phyloP scores from a whole-genome alignment of 1,140 invertebrate genomes.

The Dufourea novaeangliae region DNA sequence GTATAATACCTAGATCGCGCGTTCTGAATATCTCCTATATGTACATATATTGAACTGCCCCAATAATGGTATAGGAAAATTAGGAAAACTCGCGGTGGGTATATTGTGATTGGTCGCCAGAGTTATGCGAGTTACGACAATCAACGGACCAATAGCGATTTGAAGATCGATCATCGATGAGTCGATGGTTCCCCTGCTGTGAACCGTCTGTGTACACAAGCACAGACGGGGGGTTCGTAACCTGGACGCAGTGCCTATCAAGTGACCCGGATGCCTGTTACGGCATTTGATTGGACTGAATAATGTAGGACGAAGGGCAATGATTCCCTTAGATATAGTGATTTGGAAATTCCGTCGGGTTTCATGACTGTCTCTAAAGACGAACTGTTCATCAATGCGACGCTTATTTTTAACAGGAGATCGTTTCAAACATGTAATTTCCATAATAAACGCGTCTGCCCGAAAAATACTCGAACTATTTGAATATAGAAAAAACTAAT shows the following conservation, averaged over 20 bases:
- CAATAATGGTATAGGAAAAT: too few relatives aligned
- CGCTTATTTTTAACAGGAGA: too few relatives aligned
- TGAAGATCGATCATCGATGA: constrained; percentile 39
- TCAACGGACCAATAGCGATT: constrained; percentile 28
- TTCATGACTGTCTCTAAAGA: too few relatives aligned
- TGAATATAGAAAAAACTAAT: too few relatives aligned
- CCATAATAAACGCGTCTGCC: too few relatives aligned
- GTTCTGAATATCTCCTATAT: too few relatives aligned
- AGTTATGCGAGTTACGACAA: constrained; percentile 14
- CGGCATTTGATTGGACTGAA: constrained; percentile 73
- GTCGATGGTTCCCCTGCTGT: constrained; percentile 1
- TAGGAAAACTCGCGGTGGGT: neutral
- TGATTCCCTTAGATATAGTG: constrained; percentile 68
- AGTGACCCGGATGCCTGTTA: constrained; percentile 71
- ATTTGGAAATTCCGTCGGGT: constrained; percentile 58
- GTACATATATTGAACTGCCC: too few relatives aligned
- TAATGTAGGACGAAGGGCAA: constrained; percentile 76
- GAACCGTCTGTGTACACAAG: neutral
- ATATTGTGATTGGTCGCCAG: constrained; percentile 4
- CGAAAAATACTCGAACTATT: too few relatives aligned
- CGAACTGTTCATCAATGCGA: too few relatives aligned
- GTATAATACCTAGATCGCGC: too few relatives aligned
- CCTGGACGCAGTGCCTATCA: constrained; percentile 10
- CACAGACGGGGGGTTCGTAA: constrained; percentile 1
- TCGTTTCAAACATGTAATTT: too few relatives aligned